Evolutionary conservation across 2,797 vertebrate species (phyloP), one percentile per base, ranked within the genome.

Genomic region (Trachurus trachurus): DNA sequence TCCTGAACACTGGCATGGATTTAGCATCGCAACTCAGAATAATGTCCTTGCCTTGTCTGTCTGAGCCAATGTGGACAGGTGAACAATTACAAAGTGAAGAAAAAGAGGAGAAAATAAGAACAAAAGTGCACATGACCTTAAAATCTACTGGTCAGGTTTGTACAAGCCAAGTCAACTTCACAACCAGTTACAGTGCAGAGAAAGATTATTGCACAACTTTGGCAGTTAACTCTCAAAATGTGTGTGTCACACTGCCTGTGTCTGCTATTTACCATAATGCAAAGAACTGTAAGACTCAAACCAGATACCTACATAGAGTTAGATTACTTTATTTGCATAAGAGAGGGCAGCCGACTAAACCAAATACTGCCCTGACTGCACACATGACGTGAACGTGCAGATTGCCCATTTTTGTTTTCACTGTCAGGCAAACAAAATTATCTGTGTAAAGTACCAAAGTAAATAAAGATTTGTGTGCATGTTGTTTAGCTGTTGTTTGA

Each of bases 131-230:
- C 39, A 53, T 75, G 74, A 82, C 54, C 58, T 65, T 74, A 34
- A 88, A 85, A 80, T 85, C 57, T 50, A 65, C 59, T 70, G 68
- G 79, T 83, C 71, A 81, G 70, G 71, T 76, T 74, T 81, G 66
- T 77, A 68, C 73, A 86, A 82, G 85, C 87, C 74, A 84, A 84
- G 75, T 79, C 82, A 84, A 29, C 52, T 15, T 3, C 19, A 44
- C 34, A 82, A 92, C 89, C 87, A 74, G 93, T 92, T 83, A 66
- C 56, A 73, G 29, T 49, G n/a, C 45, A 73, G 26, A 31, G 45
- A 5, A 57, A 47, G 17, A 56, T 13, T 7, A 57, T 72, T 77
- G 54, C 71, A 58, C 59, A 81, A 74, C 54, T 58, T 13, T 73
- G 60, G 45, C 76, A 68, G 84, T 85, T 84, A 70, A 74, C 39